Evolutionary conservation across 2,113 vertebrate species (phyloP).

Genomic region (Sceloporus tristichus): DNA sequence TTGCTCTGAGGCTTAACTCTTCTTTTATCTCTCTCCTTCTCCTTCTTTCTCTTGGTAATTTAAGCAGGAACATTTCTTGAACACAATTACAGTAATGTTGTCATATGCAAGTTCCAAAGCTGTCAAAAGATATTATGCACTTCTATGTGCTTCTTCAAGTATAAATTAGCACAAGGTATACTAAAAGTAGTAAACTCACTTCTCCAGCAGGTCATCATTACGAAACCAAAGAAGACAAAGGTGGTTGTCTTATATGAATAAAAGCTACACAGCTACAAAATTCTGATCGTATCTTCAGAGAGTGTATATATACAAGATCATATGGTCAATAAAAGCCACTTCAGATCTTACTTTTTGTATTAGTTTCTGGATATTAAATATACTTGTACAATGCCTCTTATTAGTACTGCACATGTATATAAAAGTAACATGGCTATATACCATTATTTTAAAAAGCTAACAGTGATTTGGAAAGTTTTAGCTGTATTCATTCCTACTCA

Average conservation of each 20-base stretch:
- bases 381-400: not conserved
- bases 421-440: not conserved
- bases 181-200: constrained; percentile 33
- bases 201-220: constrained; percentile 20
- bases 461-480: not conserved
- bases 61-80: constrained; percentile 58
- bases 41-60: constrained; percentile 53
- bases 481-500: not conserved
- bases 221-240: constrained; percentile 15
- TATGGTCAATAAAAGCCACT: not conserved
- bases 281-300: constrained; percentile 49
- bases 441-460: not conserved
- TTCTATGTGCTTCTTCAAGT: constrained; percentile 12
- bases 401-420: not conserved
- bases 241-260: constrained; percentile 33
- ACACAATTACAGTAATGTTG: constrained; percentile 46
- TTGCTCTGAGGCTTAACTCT: constrained; percentile 61
- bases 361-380: constrained; percentile 4
- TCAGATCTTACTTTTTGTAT: constrained; percentile 2
- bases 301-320: not conserved
- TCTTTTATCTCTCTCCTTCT: not conserved
- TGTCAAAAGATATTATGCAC: constrained; percentile 32
- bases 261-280: constrained; percentile 53
- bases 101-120: constrained; percentile 48
- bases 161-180: not conserved